phyloP scores from a whole-genome alignment of 2,888 invertebrate species.

The Drosophila algonquin region DNA sequence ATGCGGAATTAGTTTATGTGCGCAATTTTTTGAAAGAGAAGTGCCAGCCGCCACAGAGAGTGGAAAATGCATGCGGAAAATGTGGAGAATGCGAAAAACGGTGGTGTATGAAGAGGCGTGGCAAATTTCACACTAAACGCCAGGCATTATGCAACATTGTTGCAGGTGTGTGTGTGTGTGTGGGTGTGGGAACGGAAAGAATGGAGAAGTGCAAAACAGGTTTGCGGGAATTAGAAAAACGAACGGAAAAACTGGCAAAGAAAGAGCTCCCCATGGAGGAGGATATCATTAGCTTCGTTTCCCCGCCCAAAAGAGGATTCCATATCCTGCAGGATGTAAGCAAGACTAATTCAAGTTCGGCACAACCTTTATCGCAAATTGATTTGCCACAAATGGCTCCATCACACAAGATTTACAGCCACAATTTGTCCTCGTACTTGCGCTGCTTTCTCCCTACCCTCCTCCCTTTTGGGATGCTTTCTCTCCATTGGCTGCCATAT shows the following conservation, averaged over 20 bases:
- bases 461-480: not conserved
- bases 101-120: conserved; percentile 41
- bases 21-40: conserved; percentile 72
- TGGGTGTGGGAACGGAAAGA: conserved; percentile 6
- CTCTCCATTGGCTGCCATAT: not conserved
- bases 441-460: not conserved
- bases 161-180: conserved; percentile 40
- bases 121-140: conserved; percentile 74
- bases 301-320: conserved; percentile 9
- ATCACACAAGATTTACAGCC: conserved; percentile 58
- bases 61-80: conserved; percentile 24
- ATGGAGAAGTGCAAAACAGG: conserved; percentile 1
- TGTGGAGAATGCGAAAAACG: not conserved
- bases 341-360: conserved; percentile 29
- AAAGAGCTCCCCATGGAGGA: no score
- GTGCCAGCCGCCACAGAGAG: conserved; percentile 18
- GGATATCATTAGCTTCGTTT: not conserved
- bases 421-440: conserved; percentile 70
- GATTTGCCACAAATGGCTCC: conserved; percentile 59
- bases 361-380: conserved; percentile 34
- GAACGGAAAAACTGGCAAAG: not conserved
- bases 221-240: not conserved
- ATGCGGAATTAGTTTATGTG: conserved; percentile 77
- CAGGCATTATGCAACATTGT: conserved; percentile 70
- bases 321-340: not conserved